Conservation (phyloP, 2,113 vertebrate genomes). For the Gymnogyps californianus region DNA sequence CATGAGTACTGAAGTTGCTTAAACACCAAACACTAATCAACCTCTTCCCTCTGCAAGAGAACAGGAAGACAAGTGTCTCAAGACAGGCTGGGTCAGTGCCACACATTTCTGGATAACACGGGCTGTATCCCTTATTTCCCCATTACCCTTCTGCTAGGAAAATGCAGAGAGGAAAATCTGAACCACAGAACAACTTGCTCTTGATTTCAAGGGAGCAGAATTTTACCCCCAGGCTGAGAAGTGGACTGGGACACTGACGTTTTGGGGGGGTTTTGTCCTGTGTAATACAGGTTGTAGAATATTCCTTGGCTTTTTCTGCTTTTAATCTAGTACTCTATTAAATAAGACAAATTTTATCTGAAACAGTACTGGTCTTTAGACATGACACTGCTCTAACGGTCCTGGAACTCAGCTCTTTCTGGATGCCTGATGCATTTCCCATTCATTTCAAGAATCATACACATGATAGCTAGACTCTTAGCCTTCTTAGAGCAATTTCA, state of each 20-base stretch:
- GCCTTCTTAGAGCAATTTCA: background rate
- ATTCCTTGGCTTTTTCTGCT: background rate
- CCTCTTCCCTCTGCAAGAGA: background rate
- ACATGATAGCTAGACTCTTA: background rate
- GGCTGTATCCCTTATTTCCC: background rate
- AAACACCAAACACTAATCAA: background rate
- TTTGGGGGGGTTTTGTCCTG: background rate
- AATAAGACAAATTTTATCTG: background rate
- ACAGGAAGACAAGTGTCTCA: background rate
- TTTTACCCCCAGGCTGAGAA: background rate
- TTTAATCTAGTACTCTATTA: background rate
- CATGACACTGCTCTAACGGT: background rate
- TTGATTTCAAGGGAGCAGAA: background rate
- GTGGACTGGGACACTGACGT: background rate
- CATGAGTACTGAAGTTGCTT: background rate
- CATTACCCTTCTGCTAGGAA: background rate
- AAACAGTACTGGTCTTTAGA: background rate
- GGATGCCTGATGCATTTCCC: background rate
- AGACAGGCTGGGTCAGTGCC: background rate
- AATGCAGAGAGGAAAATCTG: background rate
- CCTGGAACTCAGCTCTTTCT: background rate
- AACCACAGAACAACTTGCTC: background rate
- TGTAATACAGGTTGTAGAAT: background rate
- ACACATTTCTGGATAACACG: background rate
- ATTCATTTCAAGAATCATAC: background rate